Evolutionary conservation across 2,888 invertebrate species (phyloP).

Genomic region (Cerastis leucographa): DNA sequence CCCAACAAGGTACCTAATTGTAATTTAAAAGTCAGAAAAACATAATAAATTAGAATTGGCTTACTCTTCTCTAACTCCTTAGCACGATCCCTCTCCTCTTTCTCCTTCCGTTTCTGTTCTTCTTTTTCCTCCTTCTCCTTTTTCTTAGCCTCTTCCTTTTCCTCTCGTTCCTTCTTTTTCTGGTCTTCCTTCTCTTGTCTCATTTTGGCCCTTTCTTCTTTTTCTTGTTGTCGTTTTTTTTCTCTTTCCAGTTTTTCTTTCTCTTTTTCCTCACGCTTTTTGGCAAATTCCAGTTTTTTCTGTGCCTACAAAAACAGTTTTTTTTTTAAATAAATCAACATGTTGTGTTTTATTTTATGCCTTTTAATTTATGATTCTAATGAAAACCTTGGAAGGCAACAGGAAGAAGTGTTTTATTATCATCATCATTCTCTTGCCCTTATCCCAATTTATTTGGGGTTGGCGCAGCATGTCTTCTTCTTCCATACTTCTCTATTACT

Average conservation of each 20-base stretch:
- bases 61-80: conserved; percentile 90
- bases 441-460: no score
- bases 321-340: neutral
- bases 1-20: neutral
- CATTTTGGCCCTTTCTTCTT: conserved; percentile 86
- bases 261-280: conserved; percentile 90
- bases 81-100: conserved; percentile 89
- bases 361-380: neutral
- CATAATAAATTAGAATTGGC: conserved; percentile 39
- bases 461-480: no score
- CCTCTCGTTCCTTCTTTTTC: conserved; percentile 83
- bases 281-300: conserved; percentile 90
- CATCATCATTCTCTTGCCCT: no score
- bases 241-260: conserved; percentile 87
- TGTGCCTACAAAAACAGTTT: conserved; percentile 81
- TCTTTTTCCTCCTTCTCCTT: conserved; percentile 89
- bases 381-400: neutral
- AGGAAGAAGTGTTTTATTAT: neutral
- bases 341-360: neutral
- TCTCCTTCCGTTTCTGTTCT: conserved; percentile 88
- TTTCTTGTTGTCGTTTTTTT: conserved; percentile 84
- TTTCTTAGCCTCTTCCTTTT: conserved; percentile 85
- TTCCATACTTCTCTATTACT: no score
- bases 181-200: conserved; percentile 86
- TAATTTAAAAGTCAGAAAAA: neutral